Conservation (phyloP, 1,140 invertebrate genomes). For the Zeugodacus cucurbitae region DNA sequence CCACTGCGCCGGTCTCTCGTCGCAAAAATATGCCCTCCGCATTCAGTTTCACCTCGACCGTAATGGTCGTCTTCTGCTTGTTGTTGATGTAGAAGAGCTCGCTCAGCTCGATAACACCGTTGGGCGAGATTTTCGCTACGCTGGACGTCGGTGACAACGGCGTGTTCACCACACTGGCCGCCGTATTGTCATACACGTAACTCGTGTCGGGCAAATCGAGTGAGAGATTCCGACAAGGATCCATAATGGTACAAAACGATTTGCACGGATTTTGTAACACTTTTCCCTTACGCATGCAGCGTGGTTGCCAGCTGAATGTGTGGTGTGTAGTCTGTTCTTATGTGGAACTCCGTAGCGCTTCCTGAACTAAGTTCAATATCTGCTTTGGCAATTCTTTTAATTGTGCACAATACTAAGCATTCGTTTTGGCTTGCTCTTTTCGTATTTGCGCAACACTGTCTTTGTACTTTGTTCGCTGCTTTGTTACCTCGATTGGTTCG, state of each 20-base stretch:
- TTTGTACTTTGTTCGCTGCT: background rate
- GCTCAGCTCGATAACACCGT: conserved; percentile 68
- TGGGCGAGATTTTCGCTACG: background rate
- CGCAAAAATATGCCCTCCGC: conserved; percentile 78
- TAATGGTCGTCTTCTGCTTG: conserved; percentile 76
- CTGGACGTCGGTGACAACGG: background rate
- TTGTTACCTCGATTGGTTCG: background rate
- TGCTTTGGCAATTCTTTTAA: background rate
- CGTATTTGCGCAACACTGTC: background rate
- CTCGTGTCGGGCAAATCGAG: background rate
- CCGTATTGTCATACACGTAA: background rate
- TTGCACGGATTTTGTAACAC: background rate
- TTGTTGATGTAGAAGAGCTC: conserved; percentile 85
- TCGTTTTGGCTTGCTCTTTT: background rate
- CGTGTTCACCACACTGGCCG: background rate
- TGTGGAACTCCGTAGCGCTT: no score
- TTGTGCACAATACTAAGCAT: background rate
- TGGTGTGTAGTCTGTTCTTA: no score
- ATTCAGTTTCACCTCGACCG: conserved; percentile 80
- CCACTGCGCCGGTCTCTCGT: conserved; percentile 72
- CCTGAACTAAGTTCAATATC: no score
- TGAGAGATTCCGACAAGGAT: background rate
- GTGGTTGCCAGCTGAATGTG: background rate
- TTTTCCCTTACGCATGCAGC: background rate
- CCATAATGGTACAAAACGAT: background rate